Conservation (phyloP, 2,888 invertebrate genomes). For the Octodonta nipae region DNA sequence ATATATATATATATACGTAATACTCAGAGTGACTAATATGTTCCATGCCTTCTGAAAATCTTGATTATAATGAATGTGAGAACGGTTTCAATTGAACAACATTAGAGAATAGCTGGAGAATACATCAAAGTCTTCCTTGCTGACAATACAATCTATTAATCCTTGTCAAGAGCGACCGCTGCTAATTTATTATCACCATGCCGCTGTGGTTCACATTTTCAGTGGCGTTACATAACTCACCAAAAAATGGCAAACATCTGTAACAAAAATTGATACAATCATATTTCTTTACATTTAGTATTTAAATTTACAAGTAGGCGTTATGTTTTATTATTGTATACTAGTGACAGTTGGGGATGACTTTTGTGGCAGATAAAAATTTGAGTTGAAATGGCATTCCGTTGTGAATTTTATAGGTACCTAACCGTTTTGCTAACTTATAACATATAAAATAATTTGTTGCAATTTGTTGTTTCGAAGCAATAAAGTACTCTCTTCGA, state of each 20-base stretch:
- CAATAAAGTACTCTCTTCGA: too few species aligned
- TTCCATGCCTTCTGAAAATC: constrained; percentile 9
- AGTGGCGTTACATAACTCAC: not conserved
- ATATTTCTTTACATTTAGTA: too few species aligned
- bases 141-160: constrained; percentile 37
- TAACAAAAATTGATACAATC: not conserved
- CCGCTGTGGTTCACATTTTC: constrained; percentile 10
- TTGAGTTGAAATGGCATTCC: not conserved
- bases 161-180: constrained; percentile 32
- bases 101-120: constrained; percentile 28
- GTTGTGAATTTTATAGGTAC: too few species aligned
- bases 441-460: too few species aligned
- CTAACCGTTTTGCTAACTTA: too few species aligned
- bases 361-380: too few species aligned
- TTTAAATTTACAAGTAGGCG: too few species aligned
- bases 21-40: constrained; percentile 11
- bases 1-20: too few species aligned
- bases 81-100: constrained; percentile 32
- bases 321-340: too few species aligned
- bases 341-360: too few species aligned
- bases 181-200: constrained; percentile 33
- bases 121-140: constrained; percentile 35
- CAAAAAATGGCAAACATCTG: not conserved
- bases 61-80: constrained; percentile 33
- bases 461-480: too few species aligned